A percentile compares a stretch with the other conserved stretches of the same genome.
Conservation (phyloP, 2,113 vertebrate species). For the Hemibagrus wyckioides region DNA sequence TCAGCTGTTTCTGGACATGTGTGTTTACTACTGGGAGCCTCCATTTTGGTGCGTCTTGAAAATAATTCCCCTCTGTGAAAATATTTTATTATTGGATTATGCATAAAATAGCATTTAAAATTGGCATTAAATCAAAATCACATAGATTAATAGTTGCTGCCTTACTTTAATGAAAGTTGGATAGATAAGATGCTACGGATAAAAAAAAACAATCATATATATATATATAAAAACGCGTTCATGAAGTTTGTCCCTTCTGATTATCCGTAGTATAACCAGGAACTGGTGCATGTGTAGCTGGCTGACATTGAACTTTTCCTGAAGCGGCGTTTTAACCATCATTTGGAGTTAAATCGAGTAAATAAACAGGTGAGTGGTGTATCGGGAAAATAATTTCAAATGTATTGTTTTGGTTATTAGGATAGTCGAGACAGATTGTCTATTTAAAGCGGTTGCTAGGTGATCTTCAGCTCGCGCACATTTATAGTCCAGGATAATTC, state of each 20-base stretch:
- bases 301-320: conserved; percentile 44
- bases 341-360: neutral
- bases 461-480: neutral
- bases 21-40: conserved; percentile 22
- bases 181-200: neutral
- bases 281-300: neutral
- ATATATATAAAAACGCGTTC: conserved; percentile 17
- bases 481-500: too few relatives aligned
- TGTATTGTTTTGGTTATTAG: neutral
- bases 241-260: conserved; percentile 14
- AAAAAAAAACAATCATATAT: neutral
- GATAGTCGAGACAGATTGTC: neutral
- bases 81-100: neutral
- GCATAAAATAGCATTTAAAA: neutral
- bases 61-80: conserved; percentile 45
- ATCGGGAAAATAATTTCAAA: neutral
- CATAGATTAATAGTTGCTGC: neutral
- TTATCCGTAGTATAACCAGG: conserved; percentile 21
- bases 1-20: neutral
- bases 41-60: conserved; percentile 60
- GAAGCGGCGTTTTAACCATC: neutral
- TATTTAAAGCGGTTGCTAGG: neutral
- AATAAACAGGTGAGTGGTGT: neutral
- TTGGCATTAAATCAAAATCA: neutral
- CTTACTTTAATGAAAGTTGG: neutral